Conservation (phyloP, 2,888 invertebrate genomes). For the Noctua pronuba region DNA sequence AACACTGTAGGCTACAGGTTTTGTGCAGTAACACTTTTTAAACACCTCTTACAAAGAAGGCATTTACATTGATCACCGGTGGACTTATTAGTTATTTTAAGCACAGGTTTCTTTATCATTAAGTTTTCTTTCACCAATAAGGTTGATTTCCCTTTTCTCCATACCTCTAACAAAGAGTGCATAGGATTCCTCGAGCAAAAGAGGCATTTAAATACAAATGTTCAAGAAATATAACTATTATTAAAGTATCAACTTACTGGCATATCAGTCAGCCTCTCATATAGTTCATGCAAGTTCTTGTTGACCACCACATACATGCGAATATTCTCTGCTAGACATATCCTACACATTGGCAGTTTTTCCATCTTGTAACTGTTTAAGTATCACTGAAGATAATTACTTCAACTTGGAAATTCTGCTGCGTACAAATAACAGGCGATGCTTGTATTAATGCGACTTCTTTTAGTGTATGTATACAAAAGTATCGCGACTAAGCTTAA, state of each 20-base stretch:
- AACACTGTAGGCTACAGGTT: neutral
- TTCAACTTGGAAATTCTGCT: neutral
- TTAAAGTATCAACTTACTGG: constrained; percentile 1
- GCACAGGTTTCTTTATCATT: too few species aligned
- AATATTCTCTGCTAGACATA: neutral
- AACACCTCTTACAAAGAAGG: neutral
- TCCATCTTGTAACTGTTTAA: neutral
- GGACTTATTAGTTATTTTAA: too few species aligned
- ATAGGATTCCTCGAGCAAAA: neutral
- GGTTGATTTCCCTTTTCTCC: neutral
- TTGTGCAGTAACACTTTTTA: neutral
- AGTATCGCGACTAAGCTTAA: neutral
- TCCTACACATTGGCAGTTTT: neutral
- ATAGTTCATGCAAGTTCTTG: neutral
- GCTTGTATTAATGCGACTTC: neutral
- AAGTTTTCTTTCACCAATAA: neutral
- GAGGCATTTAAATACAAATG: too few species aligned
- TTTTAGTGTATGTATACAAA: neutral
- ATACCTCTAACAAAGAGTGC: too few species aligned
- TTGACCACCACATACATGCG: neutral
- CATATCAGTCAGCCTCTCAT: constrained; percentile 5
- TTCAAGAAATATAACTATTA: neutral
- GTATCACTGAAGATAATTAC: neutral
- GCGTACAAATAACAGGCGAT: neutral
- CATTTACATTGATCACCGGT: too few species aligned